These are phyloP conservation scores for Ceratosolen fusciceps DNA, from an alignment of 1,140 invertebrate genomes.

Conservation along the genomic window DNA sequence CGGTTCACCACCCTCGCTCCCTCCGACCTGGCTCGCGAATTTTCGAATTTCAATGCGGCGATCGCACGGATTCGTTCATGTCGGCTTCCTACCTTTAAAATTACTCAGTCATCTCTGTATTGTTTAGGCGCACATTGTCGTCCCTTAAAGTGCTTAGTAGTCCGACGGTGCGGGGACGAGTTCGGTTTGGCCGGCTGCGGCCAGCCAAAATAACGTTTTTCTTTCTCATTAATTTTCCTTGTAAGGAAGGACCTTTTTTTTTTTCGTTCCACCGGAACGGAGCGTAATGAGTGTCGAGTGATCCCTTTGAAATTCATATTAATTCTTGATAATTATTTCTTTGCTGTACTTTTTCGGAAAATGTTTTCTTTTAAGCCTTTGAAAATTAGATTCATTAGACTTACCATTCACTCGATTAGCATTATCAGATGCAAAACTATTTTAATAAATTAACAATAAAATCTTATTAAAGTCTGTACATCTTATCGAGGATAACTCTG, in stretches of 20 bases:
- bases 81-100: constrained; percentile 71
- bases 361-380: no score
- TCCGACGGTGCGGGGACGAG: background rate
- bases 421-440: no score
- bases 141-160: background rate
- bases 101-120: constrained; percentile 71
- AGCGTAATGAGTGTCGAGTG: constrained; percentile 1
- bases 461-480: no score
- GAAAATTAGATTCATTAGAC: no score
- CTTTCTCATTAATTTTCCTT: background rate
- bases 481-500: no score
- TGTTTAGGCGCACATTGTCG: constrained; percentile 70
- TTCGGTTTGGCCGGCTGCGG: background rate
- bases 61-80: constrained; percentile 61
- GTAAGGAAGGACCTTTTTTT: no score
- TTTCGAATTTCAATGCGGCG: constrained; percentile 69
- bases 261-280: no score
- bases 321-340: background rate
- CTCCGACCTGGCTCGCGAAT: constrained; percentile 49
- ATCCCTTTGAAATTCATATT: background rate
- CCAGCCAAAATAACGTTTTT: background rate
- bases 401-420: no score
- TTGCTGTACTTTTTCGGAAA: no score
- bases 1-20: constrained; percentile 17
- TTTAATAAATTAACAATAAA: no score